Evolutionary conservation across 2,888 invertebrate genomes (phyloP).

Genomic region (Drosophila multiciliata): DNA sequence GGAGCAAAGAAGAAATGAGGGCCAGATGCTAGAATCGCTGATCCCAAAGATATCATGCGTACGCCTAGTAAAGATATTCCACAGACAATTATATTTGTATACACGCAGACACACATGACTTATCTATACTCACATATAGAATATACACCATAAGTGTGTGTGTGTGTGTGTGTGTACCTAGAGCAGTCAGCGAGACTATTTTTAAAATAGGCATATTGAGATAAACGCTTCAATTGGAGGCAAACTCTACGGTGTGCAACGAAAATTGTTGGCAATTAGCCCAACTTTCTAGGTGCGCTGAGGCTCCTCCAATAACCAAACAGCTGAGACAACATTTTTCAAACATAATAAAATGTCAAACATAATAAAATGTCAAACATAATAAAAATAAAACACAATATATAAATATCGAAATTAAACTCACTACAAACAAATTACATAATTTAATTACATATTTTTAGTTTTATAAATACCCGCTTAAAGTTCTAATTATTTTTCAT

Average conservation of each 20-base stretch:
- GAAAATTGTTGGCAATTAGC: conserved; percentile 15
- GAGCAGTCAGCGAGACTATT: conserved; percentile 44
- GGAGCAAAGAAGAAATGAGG: conserved; percentile 14
- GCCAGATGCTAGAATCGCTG: conserved; percentile 48
- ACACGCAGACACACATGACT: conserved; percentile 1
- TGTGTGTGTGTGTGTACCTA: not conserved
- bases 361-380: conserved; percentile 2
- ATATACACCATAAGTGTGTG: not conserved
- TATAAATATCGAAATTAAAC: conserved; percentile 7
- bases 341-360: not conserved
- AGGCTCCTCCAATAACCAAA: conserved; percentile 21
- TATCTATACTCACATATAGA: conserved; percentile 2
- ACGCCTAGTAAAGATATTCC: conserved; percentile 31
- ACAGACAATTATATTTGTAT: conserved; percentile 6
- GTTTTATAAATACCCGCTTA: not conserved
- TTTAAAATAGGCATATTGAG: conserved; percentile 40
- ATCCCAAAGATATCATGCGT: conserved; percentile 41
- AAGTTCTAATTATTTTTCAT: not conserved
- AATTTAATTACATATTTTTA: not conserved
- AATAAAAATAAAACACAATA: not conserved
- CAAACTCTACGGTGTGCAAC: conserved; percentile 17
- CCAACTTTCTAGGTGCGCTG: conserved; percentile 11
- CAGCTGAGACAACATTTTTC: conserved; percentile 41
- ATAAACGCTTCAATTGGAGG: conserved; percentile 32
- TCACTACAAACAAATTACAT: conserved; percentile 8